phyloP scores from a whole-genome alignment of 2,113 vertebrate genomes.

The Dendrocopos noguchii region DNA sequence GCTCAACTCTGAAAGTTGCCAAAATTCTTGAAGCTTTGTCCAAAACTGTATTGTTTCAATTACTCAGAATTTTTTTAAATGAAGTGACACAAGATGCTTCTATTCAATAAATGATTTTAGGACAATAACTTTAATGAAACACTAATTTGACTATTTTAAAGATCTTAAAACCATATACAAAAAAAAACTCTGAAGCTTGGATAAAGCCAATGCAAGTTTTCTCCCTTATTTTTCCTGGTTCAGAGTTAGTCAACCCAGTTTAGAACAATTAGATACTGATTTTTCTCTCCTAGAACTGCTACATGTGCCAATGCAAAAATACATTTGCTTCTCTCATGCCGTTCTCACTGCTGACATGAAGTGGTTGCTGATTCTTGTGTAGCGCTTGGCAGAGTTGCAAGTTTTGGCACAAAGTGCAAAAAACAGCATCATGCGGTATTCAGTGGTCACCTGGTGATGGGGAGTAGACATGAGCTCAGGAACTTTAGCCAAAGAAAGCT shows the following conservation, averaged over 20 bases:
- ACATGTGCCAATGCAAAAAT: neutral
- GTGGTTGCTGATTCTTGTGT: neutral
- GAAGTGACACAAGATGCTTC: neutral
- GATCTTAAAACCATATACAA: neutral
- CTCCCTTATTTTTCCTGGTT: neutral
- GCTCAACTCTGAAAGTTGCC: neutral
- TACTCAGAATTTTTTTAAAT: neutral
- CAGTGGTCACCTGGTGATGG: neutral
- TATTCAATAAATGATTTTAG: neutral
- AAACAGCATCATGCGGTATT: neutral
- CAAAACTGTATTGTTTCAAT: neutral
- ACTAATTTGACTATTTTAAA: neutral
- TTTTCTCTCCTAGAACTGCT: neutral
- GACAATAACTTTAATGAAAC: neutral
- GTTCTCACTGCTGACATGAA: neutral
- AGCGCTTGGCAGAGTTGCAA: neutral
- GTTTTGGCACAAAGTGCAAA: neutral
- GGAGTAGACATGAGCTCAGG: neutral
- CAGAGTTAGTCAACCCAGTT: neutral
- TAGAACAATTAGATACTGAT: neutral
- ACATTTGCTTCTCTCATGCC: neutral
- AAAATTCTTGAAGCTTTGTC: neutral
- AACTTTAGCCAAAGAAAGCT: neutral
- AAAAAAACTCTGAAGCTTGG: neutral
- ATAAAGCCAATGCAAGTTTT: neutral